These are phyloP conservation scores for Serrognathus titanus DNA, from an alignment of 2,888 invertebrate genomes.

Conservation along the genomic window DNA sequence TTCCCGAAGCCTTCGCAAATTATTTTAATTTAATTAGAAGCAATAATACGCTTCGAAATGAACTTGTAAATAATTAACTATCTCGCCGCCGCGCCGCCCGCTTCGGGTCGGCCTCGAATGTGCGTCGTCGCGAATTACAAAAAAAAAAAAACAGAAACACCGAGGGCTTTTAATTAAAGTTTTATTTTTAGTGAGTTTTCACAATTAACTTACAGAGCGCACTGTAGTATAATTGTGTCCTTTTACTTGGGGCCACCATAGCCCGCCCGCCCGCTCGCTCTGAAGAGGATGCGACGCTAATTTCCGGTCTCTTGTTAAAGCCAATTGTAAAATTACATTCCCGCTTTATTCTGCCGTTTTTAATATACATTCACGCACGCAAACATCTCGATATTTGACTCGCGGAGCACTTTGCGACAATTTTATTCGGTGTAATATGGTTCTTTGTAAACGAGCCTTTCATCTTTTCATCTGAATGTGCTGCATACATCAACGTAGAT, in stretches of 20 bases:
- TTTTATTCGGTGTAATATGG: too few relatives aligned
- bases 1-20: slow-evolving; percentile 5
- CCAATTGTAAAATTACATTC: slow-evolving; percentile 1
- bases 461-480: too few relatives aligned
- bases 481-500: too few relatives aligned
- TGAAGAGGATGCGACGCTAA: background rate
- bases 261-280: background rate
- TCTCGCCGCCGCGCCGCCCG: background rate
- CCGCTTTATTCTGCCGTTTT: background rate
- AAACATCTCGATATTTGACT: too few relatives aligned
- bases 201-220: background rate
- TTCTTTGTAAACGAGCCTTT: too few relatives aligned
- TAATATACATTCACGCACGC: too few relatives aligned
- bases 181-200: background rate
- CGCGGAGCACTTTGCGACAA: too few relatives aligned
- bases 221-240: background rate
- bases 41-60: background rate
- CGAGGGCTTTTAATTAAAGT: slow-evolving; percentile 1
- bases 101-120: background rate
- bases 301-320: background rate
- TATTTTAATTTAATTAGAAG: slow-evolving; percentile 6
- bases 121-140: background rate
- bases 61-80: background rate
- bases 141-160: background rate
- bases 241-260: background rate